Conservation (phyloP, 2,113 vertebrate species). For the Pungitius pungitius region DNA sequence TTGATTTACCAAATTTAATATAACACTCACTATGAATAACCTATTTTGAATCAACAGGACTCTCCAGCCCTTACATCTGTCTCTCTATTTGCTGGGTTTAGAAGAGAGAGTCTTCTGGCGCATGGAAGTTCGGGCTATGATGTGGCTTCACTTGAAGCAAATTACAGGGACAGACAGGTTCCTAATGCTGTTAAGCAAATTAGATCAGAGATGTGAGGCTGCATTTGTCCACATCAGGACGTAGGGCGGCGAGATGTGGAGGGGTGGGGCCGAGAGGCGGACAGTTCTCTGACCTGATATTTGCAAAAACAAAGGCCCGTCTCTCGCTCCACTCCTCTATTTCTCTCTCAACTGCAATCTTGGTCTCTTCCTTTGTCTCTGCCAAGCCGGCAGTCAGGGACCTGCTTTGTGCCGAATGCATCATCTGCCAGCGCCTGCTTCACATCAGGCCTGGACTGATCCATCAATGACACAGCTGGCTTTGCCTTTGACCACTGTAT, state of each 20-base stretch:
- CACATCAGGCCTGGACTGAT: conserved; percentile 76
- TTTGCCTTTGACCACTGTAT: conserved; percentile 78
- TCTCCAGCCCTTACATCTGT: conserved; percentile 44
- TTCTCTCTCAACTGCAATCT: conserved; percentile 35
- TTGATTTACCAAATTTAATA: background rate
- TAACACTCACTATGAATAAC: background rate
- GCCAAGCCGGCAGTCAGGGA: conserved; percentile 29
- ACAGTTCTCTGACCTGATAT: conserved; percentile 48
- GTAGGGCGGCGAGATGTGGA: conserved; percentile 11
- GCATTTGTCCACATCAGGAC: conserved; percentile 72
- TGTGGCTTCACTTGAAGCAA: conserved; percentile 68
- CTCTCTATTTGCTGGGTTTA: conserved; percentile 41
- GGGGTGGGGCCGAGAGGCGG: conserved; percentile 27
- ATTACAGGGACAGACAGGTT: conserved; percentile 75
- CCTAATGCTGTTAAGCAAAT: conserved; percentile 82
- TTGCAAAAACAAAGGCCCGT: conserved; percentile 48
- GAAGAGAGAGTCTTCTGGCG: conserved; percentile 52
- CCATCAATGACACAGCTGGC: conserved; percentile 83
- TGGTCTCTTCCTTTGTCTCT: conserved; percentile 37
- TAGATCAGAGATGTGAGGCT: conserved; percentile 77
- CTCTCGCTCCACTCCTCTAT: conserved; percentile 21
- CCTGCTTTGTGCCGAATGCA: conserved; percentile 66
- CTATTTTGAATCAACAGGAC: conserved; percentile 31
- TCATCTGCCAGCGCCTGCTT: conserved; percentile 77
- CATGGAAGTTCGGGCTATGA: conserved; percentile 65